phyloP scores from a whole-genome alignment of 2,113 vertebrate species.

The Microtus ochrogaster region DNA sequence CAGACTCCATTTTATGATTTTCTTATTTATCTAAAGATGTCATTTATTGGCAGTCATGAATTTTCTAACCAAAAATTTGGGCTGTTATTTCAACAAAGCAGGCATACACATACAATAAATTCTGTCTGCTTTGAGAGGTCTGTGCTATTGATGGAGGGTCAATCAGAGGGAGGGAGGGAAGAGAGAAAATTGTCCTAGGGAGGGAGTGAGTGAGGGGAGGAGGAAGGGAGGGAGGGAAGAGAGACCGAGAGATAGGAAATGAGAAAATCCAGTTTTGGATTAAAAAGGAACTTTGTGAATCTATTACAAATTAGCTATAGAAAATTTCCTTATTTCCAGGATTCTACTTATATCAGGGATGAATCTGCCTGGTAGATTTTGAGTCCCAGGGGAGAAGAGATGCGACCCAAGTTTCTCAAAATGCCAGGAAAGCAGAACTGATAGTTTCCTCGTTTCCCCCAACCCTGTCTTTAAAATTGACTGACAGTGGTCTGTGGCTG shows the following conservation, averaged over 20 bases:
- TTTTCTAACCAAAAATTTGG: neutral
- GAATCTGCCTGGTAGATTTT: neutral
- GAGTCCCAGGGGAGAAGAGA: neutral
- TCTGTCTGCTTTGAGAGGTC: neutral
- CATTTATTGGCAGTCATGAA: neutral
- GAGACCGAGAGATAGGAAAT: neutral
- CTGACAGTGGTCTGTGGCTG: neutral
- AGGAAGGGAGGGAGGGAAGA: neutral
- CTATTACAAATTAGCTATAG: neutral
- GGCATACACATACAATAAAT: neutral
- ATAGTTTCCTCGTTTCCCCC: neutral
- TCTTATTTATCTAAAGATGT: neutral
- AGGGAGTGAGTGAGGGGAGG: fast-evolving
- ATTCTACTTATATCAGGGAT: neutral
- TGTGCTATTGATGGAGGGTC: neutral
- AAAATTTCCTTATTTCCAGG: neutral
- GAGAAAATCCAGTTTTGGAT: neutral
- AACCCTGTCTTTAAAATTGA: neutral
- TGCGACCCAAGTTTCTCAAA: neutral
- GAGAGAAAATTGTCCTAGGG: no score
- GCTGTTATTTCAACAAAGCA: neutral
- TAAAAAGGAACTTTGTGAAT: neutral
- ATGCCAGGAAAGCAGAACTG: conserved; percentile 18
- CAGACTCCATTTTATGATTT: neutral
- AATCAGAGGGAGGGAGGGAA: neutral